Conservation (phyloP, 2,797 vertebrate species). For the Chromobotia macracanthus region DNA sequence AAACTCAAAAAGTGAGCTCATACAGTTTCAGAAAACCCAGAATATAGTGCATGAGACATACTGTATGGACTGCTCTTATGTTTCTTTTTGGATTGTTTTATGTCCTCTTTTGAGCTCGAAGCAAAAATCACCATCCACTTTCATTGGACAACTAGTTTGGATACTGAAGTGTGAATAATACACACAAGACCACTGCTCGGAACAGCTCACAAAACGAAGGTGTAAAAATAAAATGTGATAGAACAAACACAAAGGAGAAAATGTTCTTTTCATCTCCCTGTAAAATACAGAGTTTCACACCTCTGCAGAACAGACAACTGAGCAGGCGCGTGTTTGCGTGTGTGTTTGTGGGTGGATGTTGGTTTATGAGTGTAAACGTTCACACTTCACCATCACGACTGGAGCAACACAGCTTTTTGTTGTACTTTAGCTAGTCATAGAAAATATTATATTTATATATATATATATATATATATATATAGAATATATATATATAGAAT, state of each 20-base stretch:
- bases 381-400: conserved; percentile 4
- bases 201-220: background rate
- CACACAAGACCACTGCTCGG: background rate
- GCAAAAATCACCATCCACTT: no score
- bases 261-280: background rate
- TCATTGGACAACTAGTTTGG: no score
- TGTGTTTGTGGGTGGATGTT: background rate
- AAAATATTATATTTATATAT: background rate
- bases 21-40: no score
- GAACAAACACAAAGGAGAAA: background rate
- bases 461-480: no score
- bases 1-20: no score
- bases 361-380: conserved; percentile 4
- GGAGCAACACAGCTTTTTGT: background rate
- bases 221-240: conserved; percentile 17
- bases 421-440: background rate
- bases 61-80: no score
- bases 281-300: conserved; percentile 13
- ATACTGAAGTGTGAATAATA: background rate
- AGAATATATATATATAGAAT: no score
- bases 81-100: no score
- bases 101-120: no score
- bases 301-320: conserved; percentile 8
- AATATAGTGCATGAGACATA: no score
- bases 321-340: background rate